Conservation (phyloP, 2,888 invertebrate genomes). For the Mythimna lalbum region DNA sequence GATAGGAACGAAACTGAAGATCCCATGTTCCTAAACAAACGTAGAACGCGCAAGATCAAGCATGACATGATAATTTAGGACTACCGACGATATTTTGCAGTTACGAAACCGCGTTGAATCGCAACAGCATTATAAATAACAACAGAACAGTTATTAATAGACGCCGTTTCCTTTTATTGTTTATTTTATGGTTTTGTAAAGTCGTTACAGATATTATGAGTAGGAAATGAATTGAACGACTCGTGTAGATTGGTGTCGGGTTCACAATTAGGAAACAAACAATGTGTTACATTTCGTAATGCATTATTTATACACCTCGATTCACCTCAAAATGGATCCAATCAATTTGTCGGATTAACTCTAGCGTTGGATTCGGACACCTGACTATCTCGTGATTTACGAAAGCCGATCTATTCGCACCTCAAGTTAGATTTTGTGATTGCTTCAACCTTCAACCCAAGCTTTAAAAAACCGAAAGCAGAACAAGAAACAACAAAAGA, state of each 20-base stretch:
- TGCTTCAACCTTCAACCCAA: background rate
- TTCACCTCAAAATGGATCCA: background rate
- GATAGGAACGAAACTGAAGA: constrained; percentile 5
- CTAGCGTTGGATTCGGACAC: background rate
- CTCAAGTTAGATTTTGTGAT: background rate
- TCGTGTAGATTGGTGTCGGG: constrained; percentile 38
- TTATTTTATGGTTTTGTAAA: constrained; percentile 47
- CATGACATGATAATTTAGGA: constrained; percentile 46
- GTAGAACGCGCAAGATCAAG: constrained; percentile 24
- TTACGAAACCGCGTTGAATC: constrained; percentile 45
- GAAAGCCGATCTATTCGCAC: background rate
- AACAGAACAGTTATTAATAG: constrained; percentile 46
- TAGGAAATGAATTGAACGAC: constrained; percentile 27
- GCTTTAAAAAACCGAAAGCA: background rate
- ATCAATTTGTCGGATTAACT: constrained; percentile 4
- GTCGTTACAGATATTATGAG: constrained; percentile 41
- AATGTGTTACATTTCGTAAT: constrained; percentile 31
- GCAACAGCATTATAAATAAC: constrained; percentile 51
- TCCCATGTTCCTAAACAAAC: constrained; percentile 20
- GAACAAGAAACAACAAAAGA: background rate
- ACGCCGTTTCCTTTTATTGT: constrained; percentile 56
- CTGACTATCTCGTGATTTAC: background rate
- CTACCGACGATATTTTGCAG: constrained; percentile 39
- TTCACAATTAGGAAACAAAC: constrained; percentile 42
- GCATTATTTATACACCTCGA: constrained; percentile 37